Conservation (phyloP, 1,140 invertebrate species). For the Tetranychus cinnabarinus region DNA sequence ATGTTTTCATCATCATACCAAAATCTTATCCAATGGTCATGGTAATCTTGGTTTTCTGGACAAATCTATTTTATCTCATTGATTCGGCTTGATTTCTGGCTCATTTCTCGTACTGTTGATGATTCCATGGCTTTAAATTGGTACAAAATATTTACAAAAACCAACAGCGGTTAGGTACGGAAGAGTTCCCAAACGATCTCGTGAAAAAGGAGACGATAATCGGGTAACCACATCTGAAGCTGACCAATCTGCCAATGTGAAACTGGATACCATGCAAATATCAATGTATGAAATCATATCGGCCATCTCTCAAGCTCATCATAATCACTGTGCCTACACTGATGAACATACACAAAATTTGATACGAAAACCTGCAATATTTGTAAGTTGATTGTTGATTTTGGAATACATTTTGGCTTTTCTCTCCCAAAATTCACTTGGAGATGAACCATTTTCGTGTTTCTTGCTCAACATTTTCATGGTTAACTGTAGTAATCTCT, state of each 20-base stretch:
- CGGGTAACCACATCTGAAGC: slow-evolving; percentile 19
- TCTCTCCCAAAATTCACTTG: too few relatives aligned
- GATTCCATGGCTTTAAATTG: too few relatives aligned
- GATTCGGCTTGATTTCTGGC: too few relatives aligned
- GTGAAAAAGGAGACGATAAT: slow-evolving; percentile 41
- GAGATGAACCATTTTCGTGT: too few relatives aligned
- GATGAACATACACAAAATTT: slow-evolving; percentile 52
- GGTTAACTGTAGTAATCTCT: too few relatives aligned
- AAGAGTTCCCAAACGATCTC: slow-evolving; percentile 69
- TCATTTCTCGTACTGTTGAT: too few relatives aligned
- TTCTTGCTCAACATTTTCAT: too few relatives aligned
- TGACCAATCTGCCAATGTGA: slow-evolving; percentile 18
- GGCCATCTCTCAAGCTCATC: slow-evolving; percentile 67
- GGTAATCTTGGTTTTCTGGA: too few relatives aligned
- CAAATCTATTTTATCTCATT: too few relatives aligned
- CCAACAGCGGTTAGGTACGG: slow-evolving; percentile 72
- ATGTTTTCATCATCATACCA: too few relatives aligned
- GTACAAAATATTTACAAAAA: background rate
- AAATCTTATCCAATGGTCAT: too few relatives aligned
- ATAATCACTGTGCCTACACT: slow-evolving; percentile 63
- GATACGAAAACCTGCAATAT: slow-evolving; percentile 41
- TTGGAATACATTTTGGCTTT: slow-evolving; percentile 8
- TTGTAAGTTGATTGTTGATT: slow-evolving; percentile 24
- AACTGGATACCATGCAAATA: slow-evolving; percentile 20
- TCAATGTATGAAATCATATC: slow-evolving; percentile 63